Evolutionary conservation across 2,113 vertebrate species (phyloP), one percentile per base, ranked within the genome.

Genomic region (Cygnus atratus): DNA sequence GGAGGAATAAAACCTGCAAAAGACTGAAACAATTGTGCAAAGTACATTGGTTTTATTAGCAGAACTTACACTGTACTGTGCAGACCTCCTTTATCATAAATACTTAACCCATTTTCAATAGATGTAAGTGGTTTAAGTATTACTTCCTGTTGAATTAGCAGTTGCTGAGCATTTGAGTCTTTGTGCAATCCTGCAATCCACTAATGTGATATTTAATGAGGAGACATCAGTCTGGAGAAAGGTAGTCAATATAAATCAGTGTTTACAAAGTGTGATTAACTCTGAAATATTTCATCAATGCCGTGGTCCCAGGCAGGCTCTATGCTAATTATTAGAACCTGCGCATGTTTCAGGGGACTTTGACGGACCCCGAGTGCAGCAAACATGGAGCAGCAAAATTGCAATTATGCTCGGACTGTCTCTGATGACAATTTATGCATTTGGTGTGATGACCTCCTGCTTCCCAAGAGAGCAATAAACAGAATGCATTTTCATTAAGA

Each of bases 161-260:
- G 96, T 98, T 97, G 98, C 97, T 96, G 96, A 98, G 97, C 90
- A 93, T 97, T 97, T 96, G 96, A 97, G 97, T 97, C 98, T 98
- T 97, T 98, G 98, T 97, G 97, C 98, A 97, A 97, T 98, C 96
- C 97, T 97, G 97, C 97, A 97, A 97, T 97, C 97, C 97, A 92
- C 99, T 99, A 99, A 99, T 99, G 99, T 98, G 98, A 97, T 98
- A 98, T 98, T 99, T 99, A 99, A 99, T 99, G 99, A 99, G 99
- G 98, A 99, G 98, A 98, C 99, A 99, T 99, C 99, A 98, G 98
- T 98, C 98, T 98, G 97, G 97, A 99, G 98, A 99, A 99, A 98
- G 98, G 98, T 98, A 99, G 99, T 99, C 99, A 99, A 99, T 99
- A 99, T 98, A 98, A 99, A 99, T 99, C 99, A 99, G 99, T 99